Conservation (phyloP, 1,140 invertebrate genomes). For the silkworm (Bombyx mori) region DNA sequence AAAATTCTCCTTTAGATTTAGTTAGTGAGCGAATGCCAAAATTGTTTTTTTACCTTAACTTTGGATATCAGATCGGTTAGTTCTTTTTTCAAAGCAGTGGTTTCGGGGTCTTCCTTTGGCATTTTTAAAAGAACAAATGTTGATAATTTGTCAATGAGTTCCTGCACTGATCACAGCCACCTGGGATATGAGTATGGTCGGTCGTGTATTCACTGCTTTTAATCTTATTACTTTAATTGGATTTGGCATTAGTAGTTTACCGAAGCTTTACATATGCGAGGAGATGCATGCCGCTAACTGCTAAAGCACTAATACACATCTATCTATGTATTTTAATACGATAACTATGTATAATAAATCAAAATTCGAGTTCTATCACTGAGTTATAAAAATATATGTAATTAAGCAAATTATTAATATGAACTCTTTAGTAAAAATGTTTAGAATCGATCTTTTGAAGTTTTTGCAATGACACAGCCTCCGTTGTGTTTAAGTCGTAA, state of each 20-base stretch:
- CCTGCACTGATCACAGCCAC: not conserved
- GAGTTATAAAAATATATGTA: too few species aligned
- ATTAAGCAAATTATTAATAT: too few species aligned
- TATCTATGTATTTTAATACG: too few species aligned
- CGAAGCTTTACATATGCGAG: constrained; percentile 36
- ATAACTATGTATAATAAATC: too few species aligned
- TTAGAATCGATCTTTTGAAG: too few species aligned
- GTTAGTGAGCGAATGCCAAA: not conserved
- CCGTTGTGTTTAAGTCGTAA: too few species aligned
- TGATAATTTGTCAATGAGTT: not conserved
- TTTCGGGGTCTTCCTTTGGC: constrained; percentile 86
- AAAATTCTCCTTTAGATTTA: too few species aligned
- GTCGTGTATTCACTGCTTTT: constrained; percentile 18
- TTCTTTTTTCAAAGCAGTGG: constrained; percentile 81
- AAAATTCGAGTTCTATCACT: too few species aligned
- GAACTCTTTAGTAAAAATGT: too few species aligned
- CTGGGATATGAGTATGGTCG: constrained; percentile 14
- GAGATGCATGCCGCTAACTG: too few species aligned
- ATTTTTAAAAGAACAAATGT: constrained; percentile 22
- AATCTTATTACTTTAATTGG: constrained; percentile 45
- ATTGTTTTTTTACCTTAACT: constrained; percentile 30
- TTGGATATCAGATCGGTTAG: constrained; percentile 74
- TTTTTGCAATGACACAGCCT: too few species aligned
- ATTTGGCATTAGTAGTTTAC: constrained; percentile 28
- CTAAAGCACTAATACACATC: too few species aligned